These are phyloP conservation scores for Gorsachius goisagi DNA, from an alignment of 2,113 vertebrate genomes.

Conservation along the genomic window DNA sequence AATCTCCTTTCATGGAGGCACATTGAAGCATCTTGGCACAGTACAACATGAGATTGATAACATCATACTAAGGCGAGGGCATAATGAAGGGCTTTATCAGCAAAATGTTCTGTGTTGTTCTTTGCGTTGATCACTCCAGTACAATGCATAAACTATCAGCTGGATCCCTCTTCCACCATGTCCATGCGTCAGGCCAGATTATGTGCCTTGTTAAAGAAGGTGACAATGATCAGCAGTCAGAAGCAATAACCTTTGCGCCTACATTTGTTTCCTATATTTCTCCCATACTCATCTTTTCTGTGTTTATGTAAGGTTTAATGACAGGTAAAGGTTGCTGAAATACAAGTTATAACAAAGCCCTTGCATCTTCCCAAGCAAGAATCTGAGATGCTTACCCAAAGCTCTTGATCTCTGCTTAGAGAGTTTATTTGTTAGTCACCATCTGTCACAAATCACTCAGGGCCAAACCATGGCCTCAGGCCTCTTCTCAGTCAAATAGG, in stretches of 20 bases:
- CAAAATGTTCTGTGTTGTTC: neutral
- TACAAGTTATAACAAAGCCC: neutral
- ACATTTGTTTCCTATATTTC: neutral
- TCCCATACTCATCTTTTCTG: neutral
- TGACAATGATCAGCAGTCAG: neutral
- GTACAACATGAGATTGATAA: neutral
- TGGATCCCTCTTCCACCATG: neutral
- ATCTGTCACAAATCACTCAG: conserved; percentile 22
- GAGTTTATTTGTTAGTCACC: neutral
- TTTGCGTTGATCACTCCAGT: neutral
- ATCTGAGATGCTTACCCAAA: neutral
- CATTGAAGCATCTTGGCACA: neutral
- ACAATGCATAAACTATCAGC: neutral
- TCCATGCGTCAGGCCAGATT: neutral
- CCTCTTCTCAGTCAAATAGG: neutral
- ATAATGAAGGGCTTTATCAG: neutral
- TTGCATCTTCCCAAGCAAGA: neutral
- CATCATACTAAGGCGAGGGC: neutral
- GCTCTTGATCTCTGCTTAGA: neutral
- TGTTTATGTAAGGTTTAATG: neutral
- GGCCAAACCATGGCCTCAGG: neutral
- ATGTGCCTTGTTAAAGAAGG: neutral
- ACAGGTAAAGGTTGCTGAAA: neutral
- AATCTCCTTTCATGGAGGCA: neutral
- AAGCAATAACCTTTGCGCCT: neutral